Evolutionary conservation across 2,797 vertebrate species (phyloP), one percentile per base, ranked within the genome.

Genomic region (Platalea minor): DNA sequence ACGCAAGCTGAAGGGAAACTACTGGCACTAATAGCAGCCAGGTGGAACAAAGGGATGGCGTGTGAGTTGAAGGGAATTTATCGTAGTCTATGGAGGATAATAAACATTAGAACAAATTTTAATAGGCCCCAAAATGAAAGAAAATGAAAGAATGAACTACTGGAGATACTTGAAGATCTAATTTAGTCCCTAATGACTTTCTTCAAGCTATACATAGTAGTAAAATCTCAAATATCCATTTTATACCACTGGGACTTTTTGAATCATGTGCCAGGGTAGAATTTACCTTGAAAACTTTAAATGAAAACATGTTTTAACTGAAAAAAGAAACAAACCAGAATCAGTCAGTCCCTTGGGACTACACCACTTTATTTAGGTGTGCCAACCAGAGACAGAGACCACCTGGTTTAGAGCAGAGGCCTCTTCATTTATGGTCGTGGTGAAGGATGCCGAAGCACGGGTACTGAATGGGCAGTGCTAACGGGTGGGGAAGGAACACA

Each of bases 61-160:
- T 39, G 46, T 29, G 74, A 73, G 39, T 73, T 45, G 50, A 80
- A 89, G 75, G 68, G 41, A 91, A 85, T 85, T 85, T 91, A 74
- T 80, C 77, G 50, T 80, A 73, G 60, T 86, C 90, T 92, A 2
- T 43, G 50, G 84, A 94, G 79, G 84, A 84, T 78, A 91, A 93
- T 92, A 94, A 95, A 93, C 25, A 16, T 88, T 59, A 91, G 23
- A 45, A 80, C 16, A 91, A 48, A 75, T 92, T 92, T 93, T 96
- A 91, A 83, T 85, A 80, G 75, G 39, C 43, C 57, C 25, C 78
- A 41, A 89, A 95, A 88, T 83, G 74, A 85, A 91, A 88, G 61
- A 77, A 96, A 86, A 89, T 56, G 20, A 83, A 96, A 83, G 76
- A 85, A 86, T 73, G 69, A 84, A 43, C 76, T 81, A 69, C 12